These are phyloP conservation scores for Catocala nupta DNA, from an alignment of 2,888 invertebrate species.

Conservation along the genomic window DNA sequence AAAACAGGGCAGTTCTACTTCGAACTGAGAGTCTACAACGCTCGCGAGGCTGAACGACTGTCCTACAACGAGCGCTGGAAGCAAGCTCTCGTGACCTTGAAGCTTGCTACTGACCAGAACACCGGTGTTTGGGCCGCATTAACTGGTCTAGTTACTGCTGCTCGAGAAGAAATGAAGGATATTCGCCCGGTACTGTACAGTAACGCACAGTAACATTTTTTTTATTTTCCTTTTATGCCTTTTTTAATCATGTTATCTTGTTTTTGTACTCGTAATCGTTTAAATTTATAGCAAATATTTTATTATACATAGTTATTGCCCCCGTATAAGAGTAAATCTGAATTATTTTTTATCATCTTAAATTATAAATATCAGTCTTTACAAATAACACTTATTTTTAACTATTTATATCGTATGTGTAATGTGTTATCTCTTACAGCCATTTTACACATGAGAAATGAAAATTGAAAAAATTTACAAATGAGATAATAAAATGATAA, in stretches of 20 bases:
- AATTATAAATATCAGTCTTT: neutral
- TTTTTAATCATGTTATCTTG: too few species aligned
- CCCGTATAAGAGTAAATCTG: neutral
- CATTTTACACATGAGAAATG: constrained; percentile 2
- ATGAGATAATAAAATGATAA: neutral
- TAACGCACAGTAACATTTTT: neutral
- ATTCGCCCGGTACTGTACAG: constrained; percentile 4
- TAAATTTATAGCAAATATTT: too few species aligned
- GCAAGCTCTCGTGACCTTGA: constrained; percentile 13
- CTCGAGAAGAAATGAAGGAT: constrained; percentile 11
- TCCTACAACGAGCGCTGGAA: constrained; percentile 12
- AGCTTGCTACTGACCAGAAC: constrained; percentile 9
- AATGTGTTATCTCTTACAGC: neutral
- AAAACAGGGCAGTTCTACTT: constrained; percentile 11
- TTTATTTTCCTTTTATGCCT: too few species aligned
- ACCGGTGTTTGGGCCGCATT: constrained; percentile 9
- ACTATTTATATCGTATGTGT: neutral
- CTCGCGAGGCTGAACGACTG: constrained; percentile 11
- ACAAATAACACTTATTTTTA: constrained; percentile 10
- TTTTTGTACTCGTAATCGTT: too few species aligned
- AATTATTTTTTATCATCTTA: too few species aligned
- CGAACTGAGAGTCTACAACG: constrained; percentile 11
- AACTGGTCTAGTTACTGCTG: constrained; percentile 14
- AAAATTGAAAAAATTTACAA: neutral
- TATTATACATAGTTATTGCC: too few species aligned